These are phyloP conservation scores for Neotoma lepida DNA, from an alignment of 2,113 vertebrate genomes.

Conservation along the genomic window DNA sequence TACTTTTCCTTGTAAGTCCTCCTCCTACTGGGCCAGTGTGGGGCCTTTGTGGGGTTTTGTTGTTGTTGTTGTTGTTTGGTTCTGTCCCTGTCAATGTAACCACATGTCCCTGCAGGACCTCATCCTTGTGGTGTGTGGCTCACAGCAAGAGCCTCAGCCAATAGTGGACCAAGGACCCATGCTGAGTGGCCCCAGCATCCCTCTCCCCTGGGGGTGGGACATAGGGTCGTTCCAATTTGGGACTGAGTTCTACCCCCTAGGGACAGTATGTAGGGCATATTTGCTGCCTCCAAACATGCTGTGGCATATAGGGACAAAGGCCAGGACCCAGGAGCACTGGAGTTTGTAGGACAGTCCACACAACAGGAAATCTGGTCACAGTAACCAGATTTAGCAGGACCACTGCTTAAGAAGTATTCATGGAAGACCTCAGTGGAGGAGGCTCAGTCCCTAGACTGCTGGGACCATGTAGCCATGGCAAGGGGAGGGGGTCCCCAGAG, in stretches of 20 bases:
- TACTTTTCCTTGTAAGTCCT: background rate
- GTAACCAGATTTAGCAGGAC: accelerated
- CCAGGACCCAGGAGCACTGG: background rate
- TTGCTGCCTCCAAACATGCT: background rate
- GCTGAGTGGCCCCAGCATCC: background rate
- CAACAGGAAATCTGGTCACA: background rate
- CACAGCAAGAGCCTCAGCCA: background rate
- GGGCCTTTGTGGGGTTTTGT: background rate
- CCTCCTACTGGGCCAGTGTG: background rate
- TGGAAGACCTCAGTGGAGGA: background rate
- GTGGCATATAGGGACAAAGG: background rate
- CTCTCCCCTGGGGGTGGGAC: background rate
- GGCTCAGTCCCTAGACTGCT: background rate
- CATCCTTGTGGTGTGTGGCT: background rate
- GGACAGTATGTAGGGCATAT: background rate
- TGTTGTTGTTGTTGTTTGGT: background rate
- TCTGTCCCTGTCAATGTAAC: background rate
- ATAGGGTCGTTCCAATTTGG: accelerated
- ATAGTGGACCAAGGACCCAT: background rate
- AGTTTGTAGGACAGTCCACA: too few relatives aligned
- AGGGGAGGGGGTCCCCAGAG: background rate
- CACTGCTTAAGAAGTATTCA: accelerated
- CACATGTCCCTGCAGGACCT: too few relatives aligned
- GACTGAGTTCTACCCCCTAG: accelerated
- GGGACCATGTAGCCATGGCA: background rate